Conservation (phyloP, 2,888 invertebrate species). For the Malthinus seriepunctatus region DNA sequence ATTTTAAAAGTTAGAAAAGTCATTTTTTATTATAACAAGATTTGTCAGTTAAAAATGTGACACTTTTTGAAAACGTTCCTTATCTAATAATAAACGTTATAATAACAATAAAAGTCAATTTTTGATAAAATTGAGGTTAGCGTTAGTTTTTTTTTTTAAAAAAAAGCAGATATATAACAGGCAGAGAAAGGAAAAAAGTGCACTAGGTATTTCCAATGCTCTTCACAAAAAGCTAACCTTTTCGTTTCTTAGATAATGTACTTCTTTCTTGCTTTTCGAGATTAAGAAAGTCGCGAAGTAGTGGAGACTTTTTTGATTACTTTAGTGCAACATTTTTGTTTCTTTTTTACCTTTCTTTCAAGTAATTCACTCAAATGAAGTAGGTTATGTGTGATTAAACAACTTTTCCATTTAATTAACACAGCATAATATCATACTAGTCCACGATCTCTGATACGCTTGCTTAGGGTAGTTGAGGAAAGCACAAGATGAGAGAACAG, state of each 20-base stretch:
- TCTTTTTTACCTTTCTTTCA: neutral
- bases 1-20: too few species aligned
- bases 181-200: neutral
- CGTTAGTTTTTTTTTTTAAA: neutral
- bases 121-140: constrained; percentile 6
- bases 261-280: constrained; percentile 4
- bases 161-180: neutral
- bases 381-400: too few species aligned
- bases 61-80: too few species aligned
- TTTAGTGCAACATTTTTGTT: neutral
- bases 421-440: too few species aligned
- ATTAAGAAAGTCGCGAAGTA: constrained; percentile 2
- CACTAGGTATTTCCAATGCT: constrained; percentile 7
- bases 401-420: too few species aligned
- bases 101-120: constrained; percentile 6
- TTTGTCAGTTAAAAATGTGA: too few species aligned
- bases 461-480: too few species aligned
- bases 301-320: constrained; percentile 5
- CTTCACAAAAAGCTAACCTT: constrained; percentile 5
- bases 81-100: too few species aligned
- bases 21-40: too few species aligned
- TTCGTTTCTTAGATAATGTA: constrained; percentile 6
- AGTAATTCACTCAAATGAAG: too few species aligned
- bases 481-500: too few species aligned
- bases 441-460: too few species aligned